Evolutionary conservation across 1,140 invertebrate species (phyloP).

Genomic region (Stenopsyche tienmushanensis): DNA sequence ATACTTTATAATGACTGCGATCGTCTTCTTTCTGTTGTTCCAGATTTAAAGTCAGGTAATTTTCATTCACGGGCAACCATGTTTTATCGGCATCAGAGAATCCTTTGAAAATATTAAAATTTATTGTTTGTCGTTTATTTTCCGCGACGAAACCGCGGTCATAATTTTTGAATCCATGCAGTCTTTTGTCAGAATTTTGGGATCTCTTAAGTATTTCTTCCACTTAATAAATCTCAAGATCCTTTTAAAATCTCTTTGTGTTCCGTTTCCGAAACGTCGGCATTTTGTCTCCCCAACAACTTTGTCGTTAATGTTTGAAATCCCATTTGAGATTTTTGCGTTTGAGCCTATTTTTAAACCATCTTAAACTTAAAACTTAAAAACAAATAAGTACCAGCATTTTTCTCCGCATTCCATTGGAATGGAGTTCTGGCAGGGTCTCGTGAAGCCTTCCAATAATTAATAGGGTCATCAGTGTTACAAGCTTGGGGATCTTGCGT

Average conservation of each 20-base stretch:
- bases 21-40: slow-evolving; percentile 46
- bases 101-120: slow-evolving; percentile 46
- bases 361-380: no score
- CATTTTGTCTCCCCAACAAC: no score
- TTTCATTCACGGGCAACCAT: slow-evolving; percentile 64
- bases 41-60: slow-evolving; percentile 58
- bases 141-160: not conserved
- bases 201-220: no score
- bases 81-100: slow-evolving; percentile 58
- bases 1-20: slow-evolving; percentile 56
- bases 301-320: no score
- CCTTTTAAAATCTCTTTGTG: no score
- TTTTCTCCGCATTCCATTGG: slow-evolving; percentile 65
- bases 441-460: slow-evolving; percentile 57
- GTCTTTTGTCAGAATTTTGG: not conserved
- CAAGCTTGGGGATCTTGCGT: slow-evolving; percentile 60
- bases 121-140: not conserved
- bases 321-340: no score
- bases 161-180: no score
- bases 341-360: no score
- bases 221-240: no score
- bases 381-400: slow-evolving; percentile 68
- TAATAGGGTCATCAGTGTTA: slow-evolving; percentile 55
- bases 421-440: slow-evolving; percentile 73
- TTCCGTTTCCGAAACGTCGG: no score